Conservation (phyloP, 1,140 invertebrate species). For the Listronotus bonariensis region DNA sequence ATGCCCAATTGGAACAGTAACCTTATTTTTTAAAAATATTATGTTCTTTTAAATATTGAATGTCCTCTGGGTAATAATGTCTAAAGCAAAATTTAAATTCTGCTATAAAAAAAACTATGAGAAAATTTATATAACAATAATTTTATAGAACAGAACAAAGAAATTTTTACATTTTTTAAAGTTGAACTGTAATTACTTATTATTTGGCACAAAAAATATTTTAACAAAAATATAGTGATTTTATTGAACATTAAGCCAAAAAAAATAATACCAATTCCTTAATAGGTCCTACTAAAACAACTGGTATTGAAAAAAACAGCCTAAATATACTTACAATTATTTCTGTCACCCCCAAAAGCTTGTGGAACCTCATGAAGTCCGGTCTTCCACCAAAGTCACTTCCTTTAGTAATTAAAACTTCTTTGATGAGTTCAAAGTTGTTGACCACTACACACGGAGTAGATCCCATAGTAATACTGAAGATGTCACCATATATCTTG, state of each 20-base stretch:
- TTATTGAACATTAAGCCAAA: background rate
- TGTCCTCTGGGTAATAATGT: too few relatives aligned
- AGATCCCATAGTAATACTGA: slow-evolving; percentile 71
- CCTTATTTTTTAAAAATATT: too few relatives aligned
- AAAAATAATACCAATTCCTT: background rate
- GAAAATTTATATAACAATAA: too few relatives aligned
- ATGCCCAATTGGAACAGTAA: too few relatives aligned
- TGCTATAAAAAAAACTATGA: too few relatives aligned
- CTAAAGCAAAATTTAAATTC: too few relatives aligned
- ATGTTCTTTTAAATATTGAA: too few relatives aligned
- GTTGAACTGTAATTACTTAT: too few relatives aligned
- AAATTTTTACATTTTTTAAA: too few relatives aligned
- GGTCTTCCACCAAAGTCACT: slow-evolving; percentile 80
- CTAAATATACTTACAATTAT: slow-evolving; percentile 71
- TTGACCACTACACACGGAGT: slow-evolving; percentile 77
- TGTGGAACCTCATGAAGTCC: slow-evolving; percentile 75
- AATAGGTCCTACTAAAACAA: background rate
- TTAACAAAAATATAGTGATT: too few relatives aligned
- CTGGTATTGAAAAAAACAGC: background rate
- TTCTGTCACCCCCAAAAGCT: slow-evolving; percentile 73
- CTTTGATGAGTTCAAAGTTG: slow-evolving; percentile 72
- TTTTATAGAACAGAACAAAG: too few relatives aligned
- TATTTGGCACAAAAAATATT: too few relatives aligned
- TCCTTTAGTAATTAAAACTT: slow-evolving; percentile 80
- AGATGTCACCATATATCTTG: slow-evolving; percentile 76